A percentile compares a stretch with the other conserved stretches of the same genome.
Evolutionary conservation across 2,113 vertebrate species (phyloP).

Genomic region (Typhlomys cinereus): DNA sequence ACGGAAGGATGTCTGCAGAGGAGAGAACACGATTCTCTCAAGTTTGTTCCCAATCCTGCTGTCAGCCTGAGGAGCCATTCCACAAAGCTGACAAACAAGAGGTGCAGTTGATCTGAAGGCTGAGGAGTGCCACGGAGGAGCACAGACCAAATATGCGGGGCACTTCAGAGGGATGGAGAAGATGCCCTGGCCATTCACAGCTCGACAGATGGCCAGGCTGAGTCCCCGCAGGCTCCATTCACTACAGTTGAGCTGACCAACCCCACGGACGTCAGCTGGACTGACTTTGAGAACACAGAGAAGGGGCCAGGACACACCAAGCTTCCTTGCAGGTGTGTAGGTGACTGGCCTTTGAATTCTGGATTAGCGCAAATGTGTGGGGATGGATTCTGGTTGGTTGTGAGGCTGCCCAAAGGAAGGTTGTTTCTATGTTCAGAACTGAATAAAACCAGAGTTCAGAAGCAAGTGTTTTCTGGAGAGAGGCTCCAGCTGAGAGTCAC

Average conservation of each 20-base stretch:
- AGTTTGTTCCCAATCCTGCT: too few species aligned
- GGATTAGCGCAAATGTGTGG: conserved; percentile 59
- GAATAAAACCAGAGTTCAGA: conserved; percentile 60
- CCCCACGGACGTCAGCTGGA: conserved; percentile 45
- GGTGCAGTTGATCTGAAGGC: neutral
- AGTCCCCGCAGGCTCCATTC: conserved; percentile 14
- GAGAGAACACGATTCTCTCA: too few species aligned
- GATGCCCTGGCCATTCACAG: neutral
- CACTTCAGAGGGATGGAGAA: too few species aligned
- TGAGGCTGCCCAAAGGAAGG: neutral
- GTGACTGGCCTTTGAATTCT: conserved; percentile 66
- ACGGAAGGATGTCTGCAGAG: too few species aligned
- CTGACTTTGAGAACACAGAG: neutral
- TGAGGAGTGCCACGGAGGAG: neutral
- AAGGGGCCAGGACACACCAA: conserved; percentile 5
- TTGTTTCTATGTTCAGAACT: conserved; percentile 42
- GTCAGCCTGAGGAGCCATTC: neutral
- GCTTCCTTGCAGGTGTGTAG: neutral
- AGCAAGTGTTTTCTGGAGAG: conserved; percentile 16
- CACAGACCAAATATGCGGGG: too few species aligned
- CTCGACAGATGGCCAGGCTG: conserved; percentile 28
- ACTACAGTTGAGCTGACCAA: neutral
- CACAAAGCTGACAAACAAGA: neutral
- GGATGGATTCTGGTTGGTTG: conserved; percentile 63
- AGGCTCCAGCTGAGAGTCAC: conserved; percentile 46